Conservation (phyloP, 1,140 invertebrate species). For the Diachasmimorpha longicaudata region DNA sequence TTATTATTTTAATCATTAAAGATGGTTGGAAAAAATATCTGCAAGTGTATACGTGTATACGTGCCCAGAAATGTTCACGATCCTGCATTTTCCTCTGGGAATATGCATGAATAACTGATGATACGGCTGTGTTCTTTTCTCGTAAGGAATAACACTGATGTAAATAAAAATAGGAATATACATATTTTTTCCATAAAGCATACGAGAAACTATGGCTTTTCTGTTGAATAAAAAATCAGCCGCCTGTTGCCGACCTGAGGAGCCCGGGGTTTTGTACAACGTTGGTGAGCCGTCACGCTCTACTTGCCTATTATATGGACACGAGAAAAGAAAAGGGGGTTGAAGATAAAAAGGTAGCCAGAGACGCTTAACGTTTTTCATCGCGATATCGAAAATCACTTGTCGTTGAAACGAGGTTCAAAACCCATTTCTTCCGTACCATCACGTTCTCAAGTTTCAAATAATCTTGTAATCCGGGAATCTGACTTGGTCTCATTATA, state of each 20-base stretch:
- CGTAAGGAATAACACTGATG: too few relatives aligned
- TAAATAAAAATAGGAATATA: neutral
- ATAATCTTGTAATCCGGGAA: neutral
- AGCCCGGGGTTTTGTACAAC: neutral
- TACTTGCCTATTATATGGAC: neutral
- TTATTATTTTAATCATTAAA: too few relatives aligned
- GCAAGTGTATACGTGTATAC: too few relatives aligned
- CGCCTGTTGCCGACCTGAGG: neutral
- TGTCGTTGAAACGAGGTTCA: neutral
- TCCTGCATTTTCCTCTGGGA: too few relatives aligned
- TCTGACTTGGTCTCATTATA: neutral
- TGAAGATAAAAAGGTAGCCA: neutral
- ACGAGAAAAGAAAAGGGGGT: neutral
- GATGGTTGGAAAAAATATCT: too few relatives aligned
- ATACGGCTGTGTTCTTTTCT: too few relatives aligned
- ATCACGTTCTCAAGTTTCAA: neutral
- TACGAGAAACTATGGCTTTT: neutral
- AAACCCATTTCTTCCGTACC: neutral
- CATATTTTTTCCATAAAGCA: neutral
- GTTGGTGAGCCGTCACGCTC: neutral
- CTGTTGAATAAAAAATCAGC: conserved; percentile 1
- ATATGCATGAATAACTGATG: too few relatives aligned
- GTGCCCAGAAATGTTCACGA: too few relatives aligned
- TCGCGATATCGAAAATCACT: neutral
- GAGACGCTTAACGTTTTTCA: neutral